These are phyloP conservation scores for Lypha dubia DNA, from an alignment of 2,888 invertebrate species.

Conservation along the genomic window DNA sequence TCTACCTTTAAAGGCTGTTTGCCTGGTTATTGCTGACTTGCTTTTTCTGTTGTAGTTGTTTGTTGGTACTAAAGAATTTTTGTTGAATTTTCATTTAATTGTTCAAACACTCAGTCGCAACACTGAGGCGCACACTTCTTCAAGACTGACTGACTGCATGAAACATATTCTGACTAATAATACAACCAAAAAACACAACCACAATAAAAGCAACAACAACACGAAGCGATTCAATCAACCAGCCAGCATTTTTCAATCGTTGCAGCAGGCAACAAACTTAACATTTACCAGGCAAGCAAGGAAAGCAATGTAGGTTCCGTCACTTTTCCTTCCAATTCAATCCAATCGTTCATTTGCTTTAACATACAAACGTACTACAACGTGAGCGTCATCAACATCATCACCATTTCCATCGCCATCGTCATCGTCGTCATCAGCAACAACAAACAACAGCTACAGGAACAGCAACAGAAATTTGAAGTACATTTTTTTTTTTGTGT, in stretches of 20 bases:
- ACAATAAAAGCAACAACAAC: neutral
- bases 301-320: slow-evolving; percentile 46
- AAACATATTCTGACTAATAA: slow-evolving; percentile 52
- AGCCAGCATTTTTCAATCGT: slow-evolving; percentile 38
- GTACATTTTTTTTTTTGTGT: slow-evolving; percentile 34
- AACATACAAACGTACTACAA: slow-evolving; percentile 28
- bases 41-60: slow-evolving; percentile 65
- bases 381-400: slow-evolving; percentile 64
- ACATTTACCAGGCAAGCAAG: slow-evolving; percentile 55
- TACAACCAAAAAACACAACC: no score
- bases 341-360: slow-evolving; percentile 40
- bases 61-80: slow-evolving; percentile 37
- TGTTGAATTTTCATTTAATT: slow-evolving; percentile 17
- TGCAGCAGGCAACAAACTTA: slow-evolving; percentile 60
- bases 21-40: slow-evolving; percentile 72
- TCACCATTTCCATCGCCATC: slow-evolving; percentile 51
- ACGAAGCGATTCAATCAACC: slow-evolving; percentile 14
- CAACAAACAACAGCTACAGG: neutral
- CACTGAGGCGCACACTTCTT: slow-evolving; percentile 22
- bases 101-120: slow-evolving; percentile 34
- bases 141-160: slow-evolving; percentile 46
- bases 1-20: slow-evolving; percentile 69
- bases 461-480: slow-evolving; percentile 27
- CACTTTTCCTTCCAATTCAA: slow-evolving; percentile 51
- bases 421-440: slow-evolving; percentile 45